Conservation (phyloP, 2,888 invertebrate species). For the Abrostola tripartita region DNA sequence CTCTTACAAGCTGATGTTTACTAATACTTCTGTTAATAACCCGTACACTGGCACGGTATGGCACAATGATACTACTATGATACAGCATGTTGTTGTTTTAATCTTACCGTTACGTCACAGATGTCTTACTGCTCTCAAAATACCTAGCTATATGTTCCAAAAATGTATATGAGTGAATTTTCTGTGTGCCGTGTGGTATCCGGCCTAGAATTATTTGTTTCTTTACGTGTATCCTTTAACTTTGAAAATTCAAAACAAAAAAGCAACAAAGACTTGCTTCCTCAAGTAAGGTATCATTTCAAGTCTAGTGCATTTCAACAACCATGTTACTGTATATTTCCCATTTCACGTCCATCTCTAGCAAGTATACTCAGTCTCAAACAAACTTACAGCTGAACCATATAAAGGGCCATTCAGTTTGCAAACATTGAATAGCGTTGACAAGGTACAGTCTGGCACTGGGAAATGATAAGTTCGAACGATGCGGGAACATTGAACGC, state of each 20-base stretch:
- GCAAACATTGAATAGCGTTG: slow-evolving; percentile 7
- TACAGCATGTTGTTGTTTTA: slow-evolving; percentile 38
- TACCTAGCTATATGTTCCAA: not conserved
- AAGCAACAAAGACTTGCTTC: too few species aligned
- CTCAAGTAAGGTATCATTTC: too few species aligned
- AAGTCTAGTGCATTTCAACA: not conserved
- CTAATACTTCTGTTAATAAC: slow-evolving; percentile 24
- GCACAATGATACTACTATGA: slow-evolving; percentile 27
- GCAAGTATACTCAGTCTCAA: not conserved
- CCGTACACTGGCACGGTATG: slow-evolving; percentile 17
- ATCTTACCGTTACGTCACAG: slow-evolving; percentile 34
- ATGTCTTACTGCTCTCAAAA: slow-evolving; percentile 11
- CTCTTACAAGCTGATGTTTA: not conserved
- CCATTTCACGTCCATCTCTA: too few species aligned
- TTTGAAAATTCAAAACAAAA: too few species aligned
- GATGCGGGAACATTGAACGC: slow-evolving; percentile 33
- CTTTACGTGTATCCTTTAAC: too few species aligned
- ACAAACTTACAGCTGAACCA: not conserved
- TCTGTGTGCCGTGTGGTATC: too few species aligned
- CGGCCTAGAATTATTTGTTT: too few species aligned
- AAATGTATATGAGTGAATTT: too few species aligned
- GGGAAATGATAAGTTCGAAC: slow-evolving; percentile 30
- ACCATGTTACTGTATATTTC: not conserved
- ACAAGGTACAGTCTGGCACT: slow-evolving; percentile 1
- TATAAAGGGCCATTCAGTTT: slow-evolving; percentile 7